Conservation (phyloP, 2,888 invertebrate species). For the Drosophila differens region DNA sequence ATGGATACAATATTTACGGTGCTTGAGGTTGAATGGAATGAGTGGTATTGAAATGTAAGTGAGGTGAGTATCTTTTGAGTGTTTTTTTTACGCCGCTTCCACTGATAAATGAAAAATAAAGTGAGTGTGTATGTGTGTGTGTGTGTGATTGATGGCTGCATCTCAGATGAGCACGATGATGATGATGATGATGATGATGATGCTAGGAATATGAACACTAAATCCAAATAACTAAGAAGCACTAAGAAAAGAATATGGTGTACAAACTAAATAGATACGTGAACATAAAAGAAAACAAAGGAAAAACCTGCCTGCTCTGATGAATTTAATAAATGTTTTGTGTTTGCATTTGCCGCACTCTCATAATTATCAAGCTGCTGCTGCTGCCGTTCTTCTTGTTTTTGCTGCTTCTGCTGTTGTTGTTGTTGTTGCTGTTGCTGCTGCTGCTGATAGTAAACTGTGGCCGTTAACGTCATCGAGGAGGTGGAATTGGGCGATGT, state of each 20-base stretch:
- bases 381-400: conserved; percentile 11
- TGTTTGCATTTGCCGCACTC: conserved; percentile 56
- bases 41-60: conserved; percentile 14
- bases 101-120: conserved; percentile 6
- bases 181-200: not conserved
- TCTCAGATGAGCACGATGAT: conserved; percentile 5
- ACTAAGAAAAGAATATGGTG: conserved; percentile 32
- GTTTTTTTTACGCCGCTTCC: conserved; percentile 29
- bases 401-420: conserved; percentile 51
- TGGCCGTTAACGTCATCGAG: conserved; percentile 70
- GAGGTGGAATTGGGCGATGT: conserved; percentile 16
- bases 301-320: conserved; percentile 79
- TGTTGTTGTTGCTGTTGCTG: conserved; percentile 33
- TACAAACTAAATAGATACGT: conserved; percentile 42
- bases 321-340: conserved; percentile 67
- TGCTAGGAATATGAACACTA: conserved; percentile 8
- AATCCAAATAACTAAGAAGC: conserved; percentile 52
- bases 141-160: conserved; percentile 23
- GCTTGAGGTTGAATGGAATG: conserved; percentile 15
- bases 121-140: conserved; percentile 8
- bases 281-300: conserved; percentile 42
- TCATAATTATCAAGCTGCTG: conserved; percentile 55
- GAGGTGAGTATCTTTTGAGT: conserved; percentile 16
- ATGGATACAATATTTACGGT: conserved; percentile 25
- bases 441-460: conserved; percentile 73